Conservation (phyloP, 2,888 invertebrate species). For the Amphiduros pacificus region DNA sequence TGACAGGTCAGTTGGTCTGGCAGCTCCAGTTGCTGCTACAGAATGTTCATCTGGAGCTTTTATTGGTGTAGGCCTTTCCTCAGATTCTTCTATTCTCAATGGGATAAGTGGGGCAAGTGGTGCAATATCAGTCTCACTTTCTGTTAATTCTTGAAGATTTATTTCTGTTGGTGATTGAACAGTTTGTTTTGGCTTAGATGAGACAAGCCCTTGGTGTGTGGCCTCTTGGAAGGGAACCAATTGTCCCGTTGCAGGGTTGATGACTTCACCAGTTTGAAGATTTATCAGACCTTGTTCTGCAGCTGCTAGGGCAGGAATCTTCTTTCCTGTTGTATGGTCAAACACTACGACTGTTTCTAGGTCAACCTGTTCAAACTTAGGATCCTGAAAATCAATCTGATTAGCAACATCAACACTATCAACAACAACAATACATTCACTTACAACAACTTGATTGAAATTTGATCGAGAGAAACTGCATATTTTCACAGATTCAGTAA, state of each 20-base stretch:
- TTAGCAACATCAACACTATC: conserved; percentile 1
- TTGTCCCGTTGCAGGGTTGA: conserved; percentile 78
- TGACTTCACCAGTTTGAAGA: background rate
- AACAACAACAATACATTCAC: no score
- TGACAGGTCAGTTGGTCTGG: no score
- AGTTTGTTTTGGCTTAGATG: no score
- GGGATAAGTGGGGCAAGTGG: background rate
- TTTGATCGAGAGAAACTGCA: no score
- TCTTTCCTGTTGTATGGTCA: conserved; percentile 4
- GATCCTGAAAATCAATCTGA: conserved; percentile 10
- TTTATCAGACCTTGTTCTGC: conserved; percentile 17
- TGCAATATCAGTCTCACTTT: background rate
- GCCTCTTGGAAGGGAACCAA: conserved; percentile 82
- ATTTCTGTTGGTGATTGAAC: no score
- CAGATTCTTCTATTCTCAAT: no score
- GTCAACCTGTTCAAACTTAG: conserved; percentile 12
- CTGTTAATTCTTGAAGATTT: no score
- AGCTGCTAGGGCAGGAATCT: background rate
- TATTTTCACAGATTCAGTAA: no score
- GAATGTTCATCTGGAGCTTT: background rate
- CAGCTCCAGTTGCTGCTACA: background rate
- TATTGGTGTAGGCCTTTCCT: no score
- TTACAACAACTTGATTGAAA: no score
- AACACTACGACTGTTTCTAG: conserved; percentile 1
- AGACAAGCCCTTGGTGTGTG: conserved; percentile 69